Percentiles rank a stretch among this genome's conserved stretches.
These are phyloP conservation scores for Pogonocichla stellata DNA, from an alignment of 2,113 vertebrate species.

Conservation along the genomic window DNA sequence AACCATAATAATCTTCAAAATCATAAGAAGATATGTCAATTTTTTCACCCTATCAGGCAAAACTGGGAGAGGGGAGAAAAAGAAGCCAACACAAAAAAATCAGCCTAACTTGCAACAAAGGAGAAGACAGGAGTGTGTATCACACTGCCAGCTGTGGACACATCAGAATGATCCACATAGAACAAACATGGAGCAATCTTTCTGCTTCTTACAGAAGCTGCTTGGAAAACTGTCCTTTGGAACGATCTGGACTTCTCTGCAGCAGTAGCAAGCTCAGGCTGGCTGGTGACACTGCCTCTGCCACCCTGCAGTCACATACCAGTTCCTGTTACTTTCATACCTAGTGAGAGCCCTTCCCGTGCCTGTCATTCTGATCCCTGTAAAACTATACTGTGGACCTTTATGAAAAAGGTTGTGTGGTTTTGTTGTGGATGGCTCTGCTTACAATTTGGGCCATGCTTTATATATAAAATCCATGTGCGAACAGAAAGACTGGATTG, in stretches of 20 bases:
- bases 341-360: fast-evolving
- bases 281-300: neutral
- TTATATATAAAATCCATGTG: neutral
- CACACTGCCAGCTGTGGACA: neutral
- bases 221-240: neutral
- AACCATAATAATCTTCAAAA: neutral
- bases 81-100: neutral
- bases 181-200: neutral
- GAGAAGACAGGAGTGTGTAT: neutral
- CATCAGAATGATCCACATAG: neutral
- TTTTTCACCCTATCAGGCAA: neutral
- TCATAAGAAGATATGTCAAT: neutral
- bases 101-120: neutral
- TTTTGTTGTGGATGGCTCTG: neutral
- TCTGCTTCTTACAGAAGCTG: neutral
- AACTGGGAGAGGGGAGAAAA: neutral
- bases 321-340: neutral
- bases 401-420: neutral
- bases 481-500: neutral
- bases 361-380: neutral
- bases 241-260: neutral
- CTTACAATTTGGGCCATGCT: neutral
- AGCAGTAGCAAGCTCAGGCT: neutral
- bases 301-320: neutral
- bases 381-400: neutral